Conservation (phyloP, 2,797 vertebrate genomes). For the Cuculus canorus region DNA sequence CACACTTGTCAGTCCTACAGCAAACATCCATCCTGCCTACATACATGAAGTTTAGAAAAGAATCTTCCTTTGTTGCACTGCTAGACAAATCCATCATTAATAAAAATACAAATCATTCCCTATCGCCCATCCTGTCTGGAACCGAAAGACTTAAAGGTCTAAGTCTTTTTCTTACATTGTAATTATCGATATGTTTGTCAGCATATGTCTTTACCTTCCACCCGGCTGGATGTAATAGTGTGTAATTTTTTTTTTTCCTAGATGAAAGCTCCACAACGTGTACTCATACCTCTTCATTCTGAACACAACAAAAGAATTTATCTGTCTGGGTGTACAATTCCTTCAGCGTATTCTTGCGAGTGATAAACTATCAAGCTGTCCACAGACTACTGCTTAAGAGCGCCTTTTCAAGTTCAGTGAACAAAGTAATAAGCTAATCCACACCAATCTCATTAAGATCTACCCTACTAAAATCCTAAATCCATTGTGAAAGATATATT, state of each 20-base stretch:
- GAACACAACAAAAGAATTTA: neutral
- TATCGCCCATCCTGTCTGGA: fast-evolving
- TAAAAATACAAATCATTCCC: neutral
- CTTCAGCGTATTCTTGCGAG: neutral
- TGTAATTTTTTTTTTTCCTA: neutral
- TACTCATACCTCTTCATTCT: neutral
- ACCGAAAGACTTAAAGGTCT: neutral
- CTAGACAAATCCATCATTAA: neutral
- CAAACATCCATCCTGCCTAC: neutral
- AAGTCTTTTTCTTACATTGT: neutral
- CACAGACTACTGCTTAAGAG: neutral
- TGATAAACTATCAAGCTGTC: neutral
- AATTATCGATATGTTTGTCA: neutral
- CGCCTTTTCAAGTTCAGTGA: neutral
- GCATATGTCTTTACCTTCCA: neutral
- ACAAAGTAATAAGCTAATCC: neutral
- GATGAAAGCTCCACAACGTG: neutral
- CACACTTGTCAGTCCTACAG: fast-evolving
- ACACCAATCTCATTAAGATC: neutral
- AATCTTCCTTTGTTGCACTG: neutral
- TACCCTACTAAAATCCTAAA: neutral
- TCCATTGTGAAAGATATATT: neutral
- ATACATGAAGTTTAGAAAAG: neutral
- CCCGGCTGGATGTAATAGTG: neutral
- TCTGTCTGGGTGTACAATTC: neutral